Conservation (phyloP, 2,888 invertebrate species). For the Serripes groenlandicus region DNA sequence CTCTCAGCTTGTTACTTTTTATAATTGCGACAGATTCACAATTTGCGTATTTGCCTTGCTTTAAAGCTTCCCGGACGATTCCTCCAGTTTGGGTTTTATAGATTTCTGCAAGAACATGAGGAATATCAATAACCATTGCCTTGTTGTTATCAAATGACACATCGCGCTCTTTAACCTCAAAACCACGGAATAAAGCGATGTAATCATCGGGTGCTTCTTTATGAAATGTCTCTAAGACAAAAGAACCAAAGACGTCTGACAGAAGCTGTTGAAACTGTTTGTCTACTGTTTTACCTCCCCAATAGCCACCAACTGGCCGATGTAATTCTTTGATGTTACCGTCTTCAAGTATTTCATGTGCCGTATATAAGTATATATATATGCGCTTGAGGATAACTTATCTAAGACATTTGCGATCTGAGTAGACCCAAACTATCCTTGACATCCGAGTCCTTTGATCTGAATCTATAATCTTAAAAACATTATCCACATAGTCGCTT, state of each 20-base stretch:
- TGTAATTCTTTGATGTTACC: background rate
- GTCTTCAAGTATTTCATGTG: background rate
- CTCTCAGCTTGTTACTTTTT: background rate
- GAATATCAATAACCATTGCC: background rate
- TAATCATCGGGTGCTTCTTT: constrained; percentile 1
- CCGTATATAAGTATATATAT: no score
- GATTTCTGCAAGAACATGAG: background rate
- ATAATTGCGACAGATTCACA: no score
- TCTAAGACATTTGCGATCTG: no score
- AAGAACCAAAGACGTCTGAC: background rate
- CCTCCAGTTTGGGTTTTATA: background rate
- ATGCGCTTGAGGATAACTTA: no score
- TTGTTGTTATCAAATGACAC: background rate
- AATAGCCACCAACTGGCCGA: background rate
- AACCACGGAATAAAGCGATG: background rate
- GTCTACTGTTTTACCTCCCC: no score
- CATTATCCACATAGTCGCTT: no score
- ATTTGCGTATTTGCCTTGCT: background rate
- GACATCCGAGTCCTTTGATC: no score
- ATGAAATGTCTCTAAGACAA: background rate
- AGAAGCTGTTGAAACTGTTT: background rate
- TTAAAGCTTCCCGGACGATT: background rate
- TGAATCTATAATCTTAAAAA: no score
- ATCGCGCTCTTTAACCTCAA: constrained; percentile 7
- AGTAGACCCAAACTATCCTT: no score